Evolutionary conservation across 1,140 invertebrate genomes (phyloP).

Genomic region (Eufriesea mexicana): DNA sequence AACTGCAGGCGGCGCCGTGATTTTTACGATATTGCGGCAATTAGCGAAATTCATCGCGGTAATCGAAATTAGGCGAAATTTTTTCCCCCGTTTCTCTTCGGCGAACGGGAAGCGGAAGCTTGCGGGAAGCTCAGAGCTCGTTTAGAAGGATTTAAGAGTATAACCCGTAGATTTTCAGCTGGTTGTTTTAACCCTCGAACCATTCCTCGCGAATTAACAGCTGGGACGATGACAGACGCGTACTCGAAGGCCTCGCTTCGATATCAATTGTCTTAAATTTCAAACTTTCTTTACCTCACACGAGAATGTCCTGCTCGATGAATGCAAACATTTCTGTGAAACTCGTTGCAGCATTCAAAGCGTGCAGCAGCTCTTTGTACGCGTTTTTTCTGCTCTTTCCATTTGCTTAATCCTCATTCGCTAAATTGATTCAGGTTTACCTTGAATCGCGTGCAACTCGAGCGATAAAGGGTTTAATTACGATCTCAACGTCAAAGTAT

Average conservation of each 20-base stretch:
- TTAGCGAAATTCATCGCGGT: background rate
- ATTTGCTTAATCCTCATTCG: background rate
- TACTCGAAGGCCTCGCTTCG: background rate
- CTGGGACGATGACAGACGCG: background rate
- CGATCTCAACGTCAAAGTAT: no score
- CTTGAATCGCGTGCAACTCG: background rate
- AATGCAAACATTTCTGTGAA: background rate
- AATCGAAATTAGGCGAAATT: background rate
- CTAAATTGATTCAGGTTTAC: background rate
- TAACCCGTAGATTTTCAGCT: background rate
- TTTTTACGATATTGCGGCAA: no score
- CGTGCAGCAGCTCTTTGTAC: no score
- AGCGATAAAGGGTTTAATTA: no score
- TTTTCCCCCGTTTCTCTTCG: background rate
- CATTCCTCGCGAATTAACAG: background rate
- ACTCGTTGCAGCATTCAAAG: no score
- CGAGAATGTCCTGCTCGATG: background rate
- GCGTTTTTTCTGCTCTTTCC: background rate
- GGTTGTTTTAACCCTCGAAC: background rate
- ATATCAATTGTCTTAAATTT: background rate
- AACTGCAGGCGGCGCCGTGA: no score
- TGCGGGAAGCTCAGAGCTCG: background rate
- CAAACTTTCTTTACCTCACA: background rate
- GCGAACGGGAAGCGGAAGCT: no score
- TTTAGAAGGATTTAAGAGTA: constrained; percentile 15